Conservation (phyloP, 2,797 vertebrate species). For the Ammospiza maritima region DNA sequence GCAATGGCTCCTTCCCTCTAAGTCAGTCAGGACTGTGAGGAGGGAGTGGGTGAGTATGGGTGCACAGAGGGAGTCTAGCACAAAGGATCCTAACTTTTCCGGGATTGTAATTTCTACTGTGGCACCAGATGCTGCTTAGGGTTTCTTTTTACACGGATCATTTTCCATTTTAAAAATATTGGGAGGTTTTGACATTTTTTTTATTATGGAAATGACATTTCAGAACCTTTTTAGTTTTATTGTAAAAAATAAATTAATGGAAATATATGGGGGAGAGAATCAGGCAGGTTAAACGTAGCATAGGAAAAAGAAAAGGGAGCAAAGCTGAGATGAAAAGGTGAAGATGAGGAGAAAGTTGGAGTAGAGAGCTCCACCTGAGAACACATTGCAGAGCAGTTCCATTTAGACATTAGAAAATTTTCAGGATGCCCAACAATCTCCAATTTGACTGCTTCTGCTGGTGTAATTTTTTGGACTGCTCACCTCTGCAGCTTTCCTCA, state of each 20-base stretch:
- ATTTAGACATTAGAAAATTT: background rate
- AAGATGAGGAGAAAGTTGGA: background rate
- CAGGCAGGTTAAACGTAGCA: background rate
- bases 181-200: background rate
- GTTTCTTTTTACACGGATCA: background rate
- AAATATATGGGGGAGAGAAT: background rate
- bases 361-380: background rate
- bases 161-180: background rate
- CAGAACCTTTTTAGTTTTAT: background rate
- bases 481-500: constrained; percentile 31
- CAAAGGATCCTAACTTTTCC: background rate
- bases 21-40: background rate
- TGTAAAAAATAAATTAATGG: background rate
- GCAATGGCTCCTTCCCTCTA: background rate
- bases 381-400: background rate
- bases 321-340: background rate
- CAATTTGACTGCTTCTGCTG: background rate
- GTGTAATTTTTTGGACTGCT: constrained; percentile 37
- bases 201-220: background rate
- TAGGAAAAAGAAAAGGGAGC: background rate
- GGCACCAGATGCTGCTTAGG: background rate
- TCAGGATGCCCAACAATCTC: background rate
- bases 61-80: background rate
- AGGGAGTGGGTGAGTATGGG: background rate
- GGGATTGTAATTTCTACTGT: background rate